phyloP scores from a whole-genome alignment of 2,113 vertebrate genomes.

The Mesitornis unicolor region DNA sequence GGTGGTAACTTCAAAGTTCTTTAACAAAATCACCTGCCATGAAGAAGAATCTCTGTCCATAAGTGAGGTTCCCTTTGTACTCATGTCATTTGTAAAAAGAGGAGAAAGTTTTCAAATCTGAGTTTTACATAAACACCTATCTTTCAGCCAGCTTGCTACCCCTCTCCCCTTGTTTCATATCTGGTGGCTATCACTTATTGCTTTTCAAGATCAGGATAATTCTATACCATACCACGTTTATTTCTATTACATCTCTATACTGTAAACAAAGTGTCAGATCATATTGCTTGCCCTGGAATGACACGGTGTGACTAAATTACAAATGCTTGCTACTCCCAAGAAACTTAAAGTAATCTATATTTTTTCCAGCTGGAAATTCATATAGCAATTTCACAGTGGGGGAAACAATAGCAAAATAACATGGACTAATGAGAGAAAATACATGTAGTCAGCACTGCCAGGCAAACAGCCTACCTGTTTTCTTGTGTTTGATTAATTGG shows the following conservation, averaged over 20 bases:
- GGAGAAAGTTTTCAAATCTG: not conserved
- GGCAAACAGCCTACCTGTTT: not conserved
- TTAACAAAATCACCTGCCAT: not conserved
- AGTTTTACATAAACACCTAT: not conserved
- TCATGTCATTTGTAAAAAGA: not conserved
- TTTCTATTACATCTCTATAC: not conserved
- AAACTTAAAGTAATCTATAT: not conserved
- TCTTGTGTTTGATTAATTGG: not conserved
- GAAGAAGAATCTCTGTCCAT: not conserved
- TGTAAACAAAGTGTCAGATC: not conserved
- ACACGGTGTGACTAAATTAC: not conserved
- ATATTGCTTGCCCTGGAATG: not conserved
- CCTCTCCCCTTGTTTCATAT: not conserved
- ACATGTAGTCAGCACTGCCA: not conserved
- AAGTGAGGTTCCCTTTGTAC: not conserved
- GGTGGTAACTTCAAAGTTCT: not conserved
- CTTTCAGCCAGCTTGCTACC: not conserved
- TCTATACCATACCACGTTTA: not conserved
- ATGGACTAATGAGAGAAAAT: not conserved
- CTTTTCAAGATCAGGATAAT: not conserved
- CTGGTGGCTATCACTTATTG: not conserved
- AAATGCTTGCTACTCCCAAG: not conserved
- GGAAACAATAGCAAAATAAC: not conserved
- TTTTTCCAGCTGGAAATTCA: constrained; percentile 5
- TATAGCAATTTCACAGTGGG: not conserved